A percentile compares a stretch with the other conserved stretches of the same genome.
Evolutionary conservation across 2,797 vertebrate species (phyloP).

Genomic region (Sebastes alutus): DNA sequence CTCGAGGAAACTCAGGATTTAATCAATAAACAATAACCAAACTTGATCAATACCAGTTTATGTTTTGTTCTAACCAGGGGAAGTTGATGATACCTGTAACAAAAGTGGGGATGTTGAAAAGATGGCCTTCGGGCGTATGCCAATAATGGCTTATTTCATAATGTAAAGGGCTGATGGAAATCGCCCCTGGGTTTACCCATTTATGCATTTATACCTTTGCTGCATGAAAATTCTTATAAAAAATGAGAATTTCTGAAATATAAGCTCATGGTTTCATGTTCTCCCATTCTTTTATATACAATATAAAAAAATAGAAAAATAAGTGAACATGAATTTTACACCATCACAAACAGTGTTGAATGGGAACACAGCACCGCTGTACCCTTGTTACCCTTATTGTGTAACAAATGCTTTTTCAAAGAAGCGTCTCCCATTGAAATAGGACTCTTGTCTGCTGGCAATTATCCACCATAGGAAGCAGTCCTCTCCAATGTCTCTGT

Average conservation of each 20-base stretch:
- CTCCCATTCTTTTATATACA: background rate
- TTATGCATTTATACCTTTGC: background rate
- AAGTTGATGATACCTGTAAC: background rate
- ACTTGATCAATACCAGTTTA: background rate
- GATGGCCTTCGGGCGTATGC: background rate
- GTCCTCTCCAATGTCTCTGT: background rate
- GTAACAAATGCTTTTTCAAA: background rate
- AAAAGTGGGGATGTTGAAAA: background rate
- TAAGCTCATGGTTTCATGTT: background rate
- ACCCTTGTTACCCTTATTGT: background rate
- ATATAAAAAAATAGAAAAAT: no score
- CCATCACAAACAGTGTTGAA: background rate
- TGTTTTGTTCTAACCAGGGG: background rate
- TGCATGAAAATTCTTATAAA: background rate
- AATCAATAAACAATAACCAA: background rate
- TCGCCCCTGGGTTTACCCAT: background rate
- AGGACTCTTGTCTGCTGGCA: background rate
- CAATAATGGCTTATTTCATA: background rate
- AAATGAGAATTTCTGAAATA: background rate
- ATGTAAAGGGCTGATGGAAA: background rate
- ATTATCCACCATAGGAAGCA: background rate
- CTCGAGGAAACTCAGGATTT: background rate
- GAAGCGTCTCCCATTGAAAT: background rate
- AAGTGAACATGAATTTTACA: no score
- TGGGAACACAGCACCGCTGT: background rate